Evolutionary conservation across 1,140 invertebrate species (phyloP).

Genomic region (Cherax destructor): DNA sequence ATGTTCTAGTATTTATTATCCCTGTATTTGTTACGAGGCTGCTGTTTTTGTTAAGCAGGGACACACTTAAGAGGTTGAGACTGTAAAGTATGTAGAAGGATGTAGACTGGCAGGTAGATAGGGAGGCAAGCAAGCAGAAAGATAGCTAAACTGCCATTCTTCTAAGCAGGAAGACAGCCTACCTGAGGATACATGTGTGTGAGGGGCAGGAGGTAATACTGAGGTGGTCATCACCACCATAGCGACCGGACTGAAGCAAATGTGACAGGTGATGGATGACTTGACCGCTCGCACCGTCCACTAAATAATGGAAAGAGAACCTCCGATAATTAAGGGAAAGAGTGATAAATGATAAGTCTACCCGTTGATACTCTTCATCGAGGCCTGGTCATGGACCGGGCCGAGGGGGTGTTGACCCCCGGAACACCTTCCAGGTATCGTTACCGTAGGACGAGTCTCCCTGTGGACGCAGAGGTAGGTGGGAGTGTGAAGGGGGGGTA

Average conservation of each 20-base stretch:
- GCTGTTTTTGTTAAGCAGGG: too few relatives aligned
- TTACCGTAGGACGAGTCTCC: background rate
- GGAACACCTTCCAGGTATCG: too few relatives aligned
- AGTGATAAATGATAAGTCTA: conserved; percentile 41
- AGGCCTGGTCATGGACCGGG: conserved; percentile 14
- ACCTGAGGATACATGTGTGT: background rate
- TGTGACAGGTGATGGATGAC: conserved; percentile 52
- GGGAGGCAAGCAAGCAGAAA: too few relatives aligned
- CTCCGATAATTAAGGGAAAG: conserved; percentile 44
- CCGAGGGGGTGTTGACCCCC: too few relatives aligned
- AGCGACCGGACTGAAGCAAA: conserved; percentile 37
- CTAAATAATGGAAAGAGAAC: conserved; percentile 43
- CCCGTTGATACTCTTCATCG: conserved; percentile 28
- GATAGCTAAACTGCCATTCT: too few relatives aligned
- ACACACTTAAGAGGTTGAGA: too few relatives aligned
- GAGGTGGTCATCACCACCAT: conserved; percentile 22
- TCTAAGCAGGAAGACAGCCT: background rate
- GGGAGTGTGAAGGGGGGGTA: too few relatives aligned
- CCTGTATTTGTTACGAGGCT: too few relatives aligned
- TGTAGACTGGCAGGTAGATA: too few relatives aligned
- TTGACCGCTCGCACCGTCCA: conserved; percentile 35
- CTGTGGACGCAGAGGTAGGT: background rate
- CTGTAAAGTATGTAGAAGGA: too few relatives aligned
- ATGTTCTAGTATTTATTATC: too few relatives aligned
- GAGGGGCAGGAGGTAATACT: background rate